A percentile compares a stretch with the other conserved stretches of the same genome.
Conservation (phyloP, 1,140 invertebrate species). For the Littorina saxatilis region DNA sequence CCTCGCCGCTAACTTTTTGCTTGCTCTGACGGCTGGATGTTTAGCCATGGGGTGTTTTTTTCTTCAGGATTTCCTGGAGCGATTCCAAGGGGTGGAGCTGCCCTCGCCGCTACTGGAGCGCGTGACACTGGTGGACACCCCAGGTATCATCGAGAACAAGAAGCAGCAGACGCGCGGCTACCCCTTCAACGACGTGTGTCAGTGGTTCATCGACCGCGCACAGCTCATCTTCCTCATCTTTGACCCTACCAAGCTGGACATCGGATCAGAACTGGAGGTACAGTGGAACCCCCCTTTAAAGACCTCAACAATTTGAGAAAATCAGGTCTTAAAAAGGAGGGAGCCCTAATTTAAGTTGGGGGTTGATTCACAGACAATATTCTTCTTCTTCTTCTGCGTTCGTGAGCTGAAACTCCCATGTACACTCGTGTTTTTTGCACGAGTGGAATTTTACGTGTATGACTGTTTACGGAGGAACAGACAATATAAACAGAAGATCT, state of each 20-base stretch:
- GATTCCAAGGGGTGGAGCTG: constrained; percentile 88
- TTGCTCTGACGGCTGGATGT: too few species aligned
- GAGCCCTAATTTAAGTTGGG: too few species aligned
- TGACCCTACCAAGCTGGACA: constrained; percentile 95
- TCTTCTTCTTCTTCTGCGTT: too few species aligned
- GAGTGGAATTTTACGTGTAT: too few species aligned
- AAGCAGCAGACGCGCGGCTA: constrained; percentile 95
- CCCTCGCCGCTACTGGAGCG: constrained; percentile 91
- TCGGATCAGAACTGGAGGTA: constrained; percentile 94
- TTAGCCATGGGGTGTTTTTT: too few species aligned
- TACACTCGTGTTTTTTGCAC: too few species aligned
- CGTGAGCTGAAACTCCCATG: too few species aligned
- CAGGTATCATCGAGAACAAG: constrained; percentile 94
- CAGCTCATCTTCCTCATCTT: constrained; percentile 97
- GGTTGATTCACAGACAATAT: too few species aligned
- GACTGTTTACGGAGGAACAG: not conserved
- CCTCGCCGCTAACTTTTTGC: constrained; percentile 89
- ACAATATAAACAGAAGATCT: too few species aligned
- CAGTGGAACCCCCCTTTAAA: too few species aligned
- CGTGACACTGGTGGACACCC: constrained; percentile 95
- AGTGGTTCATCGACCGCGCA: constrained; percentile 97
- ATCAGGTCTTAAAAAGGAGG: too few species aligned
- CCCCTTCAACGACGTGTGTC: constrained; percentile 95
- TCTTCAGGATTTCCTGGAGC: constrained; percentile 86
- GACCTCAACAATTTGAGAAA: too few species aligned